Percentiles rank a stretch among this genome's conserved stretches.
Conservation (phyloP, 2,888 invertebrate species). For the Nomada flava region DNA sequence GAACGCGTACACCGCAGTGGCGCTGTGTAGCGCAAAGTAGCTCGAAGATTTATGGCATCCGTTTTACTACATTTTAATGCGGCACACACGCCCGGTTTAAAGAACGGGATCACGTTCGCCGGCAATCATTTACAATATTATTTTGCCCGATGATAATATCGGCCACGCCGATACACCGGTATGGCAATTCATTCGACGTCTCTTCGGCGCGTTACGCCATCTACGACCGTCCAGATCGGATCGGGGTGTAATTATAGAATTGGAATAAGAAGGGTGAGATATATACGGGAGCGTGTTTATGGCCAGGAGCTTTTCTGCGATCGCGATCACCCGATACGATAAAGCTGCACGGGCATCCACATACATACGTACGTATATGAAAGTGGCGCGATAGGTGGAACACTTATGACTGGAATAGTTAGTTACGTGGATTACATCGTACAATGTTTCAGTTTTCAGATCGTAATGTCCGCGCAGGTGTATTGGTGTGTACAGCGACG, state of each 20-base stretch:
- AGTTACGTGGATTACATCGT: background rate
- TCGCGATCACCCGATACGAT: background rate
- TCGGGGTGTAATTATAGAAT: constrained; percentile 37
- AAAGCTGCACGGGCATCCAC: background rate
- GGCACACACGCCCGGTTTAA: constrained; percentile 57
- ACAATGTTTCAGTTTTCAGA: too few relatives aligned
- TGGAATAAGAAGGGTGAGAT: constrained; percentile 17
- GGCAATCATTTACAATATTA: constrained; percentile 64
- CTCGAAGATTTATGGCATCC: constrained; percentile 66
- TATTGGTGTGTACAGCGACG: too few relatives aligned
- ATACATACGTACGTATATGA: background rate
- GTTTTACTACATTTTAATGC: constrained; percentile 68
- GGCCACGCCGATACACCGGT: constrained; percentile 13
- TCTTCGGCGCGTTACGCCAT: constrained; percentile 12
- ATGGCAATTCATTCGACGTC: constrained; percentile 23
- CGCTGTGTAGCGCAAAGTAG: constrained; percentile 53
- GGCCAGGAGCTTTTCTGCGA: constrained; percentile 7
- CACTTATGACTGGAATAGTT: background rate
- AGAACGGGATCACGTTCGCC: constrained; percentile 67
- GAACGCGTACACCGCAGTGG: constrained; percentile 28
- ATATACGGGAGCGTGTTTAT: background rate
- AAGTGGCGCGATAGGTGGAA: background rate
- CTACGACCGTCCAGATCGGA: constrained; percentile 7
- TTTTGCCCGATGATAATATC: constrained; percentile 62
- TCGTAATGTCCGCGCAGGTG: background rate